Evolutionary conservation across 2,113 vertebrate species (phyloP).

Genomic region (Gobio gobio): DNA sequence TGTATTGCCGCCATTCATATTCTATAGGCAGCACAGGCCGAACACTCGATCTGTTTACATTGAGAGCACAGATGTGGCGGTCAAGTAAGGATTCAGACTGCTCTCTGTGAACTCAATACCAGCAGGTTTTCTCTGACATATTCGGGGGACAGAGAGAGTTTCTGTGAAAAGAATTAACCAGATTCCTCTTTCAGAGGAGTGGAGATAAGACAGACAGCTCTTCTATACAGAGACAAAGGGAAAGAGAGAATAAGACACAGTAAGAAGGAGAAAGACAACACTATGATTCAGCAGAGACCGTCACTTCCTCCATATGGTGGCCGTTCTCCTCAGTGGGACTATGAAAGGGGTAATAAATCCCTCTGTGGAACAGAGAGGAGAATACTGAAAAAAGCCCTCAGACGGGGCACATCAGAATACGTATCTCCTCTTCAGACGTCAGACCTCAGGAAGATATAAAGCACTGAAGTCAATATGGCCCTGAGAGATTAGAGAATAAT

Average conservation of each 20-base stretch:
- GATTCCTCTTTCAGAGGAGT: not conserved
- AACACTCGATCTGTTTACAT: conserved; percentile 24
- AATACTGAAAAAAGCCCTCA: not conserved
- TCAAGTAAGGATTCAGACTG: conserved; percentile 37
- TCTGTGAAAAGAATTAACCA: conserved; percentile 3
- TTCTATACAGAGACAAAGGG: not conserved
- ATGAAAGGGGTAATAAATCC: conserved; percentile 36
- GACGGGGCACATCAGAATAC: not conserved
- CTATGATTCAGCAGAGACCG: not conserved
- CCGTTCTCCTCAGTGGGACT: conserved; percentile 5
- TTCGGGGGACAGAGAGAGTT: not conserved
- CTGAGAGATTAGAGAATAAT: conserved; percentile 19
- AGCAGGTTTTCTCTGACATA: conserved; percentile 30
- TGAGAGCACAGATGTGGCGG: conserved; percentile 9
- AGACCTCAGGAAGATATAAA: not conserved
- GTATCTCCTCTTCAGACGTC: conserved; percentile 2
- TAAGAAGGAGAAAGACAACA: conserved; percentile 19
- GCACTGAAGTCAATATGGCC: conserved; percentile 27
- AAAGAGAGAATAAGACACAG: conserved; percentile 6
- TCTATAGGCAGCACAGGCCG: not conserved
- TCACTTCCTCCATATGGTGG: conserved; percentile 12
- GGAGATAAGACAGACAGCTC: conserved; percentile 3
- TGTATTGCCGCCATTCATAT: not conserved
- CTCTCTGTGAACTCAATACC: conserved; percentile 19
- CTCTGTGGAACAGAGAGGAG: not conserved